Conservation (phyloP, 2,888 invertebrate species). For the Napeogenes sylphis region DNA sequence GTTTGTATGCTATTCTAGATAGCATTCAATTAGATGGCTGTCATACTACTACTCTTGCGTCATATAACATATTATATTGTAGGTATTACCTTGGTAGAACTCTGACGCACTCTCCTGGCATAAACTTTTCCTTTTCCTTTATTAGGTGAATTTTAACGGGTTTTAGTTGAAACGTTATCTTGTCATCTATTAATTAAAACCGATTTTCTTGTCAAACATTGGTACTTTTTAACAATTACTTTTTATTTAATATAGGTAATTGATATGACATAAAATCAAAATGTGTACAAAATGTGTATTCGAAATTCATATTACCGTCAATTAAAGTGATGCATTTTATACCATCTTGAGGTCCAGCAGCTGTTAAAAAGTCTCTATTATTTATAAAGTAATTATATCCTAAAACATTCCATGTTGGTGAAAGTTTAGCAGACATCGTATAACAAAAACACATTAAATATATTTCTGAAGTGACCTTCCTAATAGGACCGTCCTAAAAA, state of each 20-base stretch:
- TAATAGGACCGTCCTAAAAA: conserved; percentile 54
- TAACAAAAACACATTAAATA: conserved; percentile 62
- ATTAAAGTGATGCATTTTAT: conserved; percentile 45
- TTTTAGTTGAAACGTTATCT: conserved; percentile 47
- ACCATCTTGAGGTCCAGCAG: conserved; percentile 53
- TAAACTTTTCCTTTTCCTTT: conserved; percentile 43
- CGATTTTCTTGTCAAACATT: too few species aligned
- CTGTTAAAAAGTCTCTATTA: conserved; percentile 60
- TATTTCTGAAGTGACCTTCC: conserved; percentile 46
- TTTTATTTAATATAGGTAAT: conserved; percentile 3
- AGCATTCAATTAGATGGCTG: too few species aligned
- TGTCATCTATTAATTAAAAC: conserved; percentile 39
- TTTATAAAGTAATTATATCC: conserved; percentile 58
- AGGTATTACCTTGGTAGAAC: conserved; percentile 58
- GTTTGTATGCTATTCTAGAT: too few species aligned
- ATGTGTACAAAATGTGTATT: too few species aligned
- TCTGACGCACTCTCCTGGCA: conserved; percentile 56
- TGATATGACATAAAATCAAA: too few species aligned
- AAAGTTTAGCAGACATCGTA: conserved; percentile 63
- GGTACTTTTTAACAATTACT: conserved; percentile 3
- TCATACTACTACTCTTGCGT: too few species aligned
- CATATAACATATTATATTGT: too few species aligned
- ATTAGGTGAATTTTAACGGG: conserved; percentile 58
- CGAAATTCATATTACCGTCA: conserved; percentile 40
- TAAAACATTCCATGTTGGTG: conserved; percentile 61